Evolutionary conservation across 2,888 invertebrate genomes (phyloP), one percentile per base, ranked within the genome.

Genomic region (Drosophila melanosoma): DNA sequence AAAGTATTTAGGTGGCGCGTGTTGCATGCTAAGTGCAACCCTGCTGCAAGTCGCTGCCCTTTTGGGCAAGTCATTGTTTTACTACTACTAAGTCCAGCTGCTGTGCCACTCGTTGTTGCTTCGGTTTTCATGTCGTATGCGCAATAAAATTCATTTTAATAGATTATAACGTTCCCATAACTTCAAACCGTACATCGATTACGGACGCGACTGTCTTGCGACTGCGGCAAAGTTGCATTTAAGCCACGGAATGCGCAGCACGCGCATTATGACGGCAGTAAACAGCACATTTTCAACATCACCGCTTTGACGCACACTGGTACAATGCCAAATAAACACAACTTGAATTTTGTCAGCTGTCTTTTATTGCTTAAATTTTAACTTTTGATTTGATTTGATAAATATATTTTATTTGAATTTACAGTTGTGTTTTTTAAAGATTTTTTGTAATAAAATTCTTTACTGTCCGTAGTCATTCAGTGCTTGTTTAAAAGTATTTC

Each of bases 131-230:
- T 70, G 74, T 76, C 82, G 83, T 76, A 78, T 82, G 60, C 74
- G 76, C 77, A 83, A 83, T 90, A 86, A 86, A 86, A 83, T 80
- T 82, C 87, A 82, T 71, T 86, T 79, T 87, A 82, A 90, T 87
- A 81, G 87, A 87, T 88, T 88, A 87, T 87, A 75, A 89, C 81
- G 69, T 60, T 56, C 62, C 68, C 87, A 83, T 86, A 90, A 81
- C 73, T 86, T 57, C 69, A 75, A 76, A 69, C 51, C 74, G 68
- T 69, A 70, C 87, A 73, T 87, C 80, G 87, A 90, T 86, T 80
- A 76, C 45, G 35, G 58, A 61, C 60, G 49, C 42, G 57, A 76
- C 70, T 78, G 82, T 71, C 86, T 77, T 68, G 61, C 56, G 79
- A 59, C 66, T 36, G 61, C 51, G 51, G 64, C 64, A 64, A 71